These are phyloP conservation scores for Tanytarsus gracilentus DNA, from an alignment of 2,888 invertebrate species.

Conservation along the genomic window DNA sequence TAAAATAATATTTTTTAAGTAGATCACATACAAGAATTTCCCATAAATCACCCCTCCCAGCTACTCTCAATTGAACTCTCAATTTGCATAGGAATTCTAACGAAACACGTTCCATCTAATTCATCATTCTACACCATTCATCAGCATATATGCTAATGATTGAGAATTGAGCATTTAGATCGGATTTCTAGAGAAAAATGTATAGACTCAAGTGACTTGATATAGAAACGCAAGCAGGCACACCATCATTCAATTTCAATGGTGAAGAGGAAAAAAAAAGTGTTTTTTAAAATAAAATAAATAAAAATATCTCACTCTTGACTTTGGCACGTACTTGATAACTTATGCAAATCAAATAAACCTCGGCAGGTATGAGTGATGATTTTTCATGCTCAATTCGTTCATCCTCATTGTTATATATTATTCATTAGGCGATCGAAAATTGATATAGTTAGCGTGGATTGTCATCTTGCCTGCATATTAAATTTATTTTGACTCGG, in stretches of 20 bases:
- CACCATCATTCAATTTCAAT: no score
- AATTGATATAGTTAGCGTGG: neutral
- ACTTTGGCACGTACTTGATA: constrained; percentile 11
- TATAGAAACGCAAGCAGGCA: no score
- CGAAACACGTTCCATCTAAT: neutral
- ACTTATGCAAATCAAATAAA: neutral
- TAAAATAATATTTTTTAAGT: no score
- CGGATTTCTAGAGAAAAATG: neutral
- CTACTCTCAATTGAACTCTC: neutral
- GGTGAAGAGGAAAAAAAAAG: no score
- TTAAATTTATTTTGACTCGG: neutral
- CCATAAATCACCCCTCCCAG: neutral
- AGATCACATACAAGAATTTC: no score
- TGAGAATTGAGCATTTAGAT: neutral
- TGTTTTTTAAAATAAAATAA: no score
- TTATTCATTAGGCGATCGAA: neutral
- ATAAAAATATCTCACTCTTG: no score
- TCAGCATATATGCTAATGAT: neutral
- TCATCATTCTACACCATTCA: constrained; percentile 3
- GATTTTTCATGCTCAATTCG: neutral
- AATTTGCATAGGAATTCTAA: constrained; percentile 12
- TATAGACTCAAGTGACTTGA: no score
- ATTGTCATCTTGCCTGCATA: neutral
- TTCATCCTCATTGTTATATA: neutral
- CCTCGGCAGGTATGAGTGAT: no score